Evolutionary conservation across 2,797 vertebrate genomes (phyloP), one percentile per base, ranked within the genome.

Genomic region (Myiotriccus ornatus): DNA sequence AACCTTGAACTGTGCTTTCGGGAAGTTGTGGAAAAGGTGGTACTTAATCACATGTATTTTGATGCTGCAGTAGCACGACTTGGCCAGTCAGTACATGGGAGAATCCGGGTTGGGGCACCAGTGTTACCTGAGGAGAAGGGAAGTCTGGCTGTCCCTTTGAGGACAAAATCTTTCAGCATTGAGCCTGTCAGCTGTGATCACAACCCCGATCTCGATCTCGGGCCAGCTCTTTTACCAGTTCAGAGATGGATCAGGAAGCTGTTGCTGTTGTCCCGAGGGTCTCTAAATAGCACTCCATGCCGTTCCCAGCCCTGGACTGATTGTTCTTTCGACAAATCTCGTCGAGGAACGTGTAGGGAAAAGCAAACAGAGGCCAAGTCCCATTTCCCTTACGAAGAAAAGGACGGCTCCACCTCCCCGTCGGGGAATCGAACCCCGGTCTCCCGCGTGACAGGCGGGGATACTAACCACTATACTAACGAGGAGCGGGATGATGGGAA

Each of bases 381-480:
- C 10, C 0, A 0, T 4, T 34, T 0, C 2, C 5, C 2, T 2
- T 0, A 22, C 12, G 22, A 4, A 74, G 6, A 71, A 67, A 2
- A 0, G 0, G 20, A 0, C 0, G 1, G 2, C 3, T 17, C 2
- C 4, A 6, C 0, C 71, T 87, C 59, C 75, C 47, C 80, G 74
- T 78, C 52, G 74, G 80, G 80, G 96, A 95, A 94, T 94, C 74
- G 87, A 94, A 94, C 96, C 92, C 73, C 62, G 46, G 81, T 94
- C 73, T 96, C 90, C 92, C 86, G 83, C 85, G 93, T 96, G 96
- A 96, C 94, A 95, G 92, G 94, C 90, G 83, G 95, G 95, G 93
- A 96, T 96, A 96, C 93, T 95, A 21, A 93, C 95, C 94, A 95
- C 95, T 96, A 95, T 96, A 96, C 91, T 96, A 95, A 94, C 88